phyloP scores from a whole-genome alignment of 2,113 vertebrate species.

The Oenanthe melanoleuca region DNA sequence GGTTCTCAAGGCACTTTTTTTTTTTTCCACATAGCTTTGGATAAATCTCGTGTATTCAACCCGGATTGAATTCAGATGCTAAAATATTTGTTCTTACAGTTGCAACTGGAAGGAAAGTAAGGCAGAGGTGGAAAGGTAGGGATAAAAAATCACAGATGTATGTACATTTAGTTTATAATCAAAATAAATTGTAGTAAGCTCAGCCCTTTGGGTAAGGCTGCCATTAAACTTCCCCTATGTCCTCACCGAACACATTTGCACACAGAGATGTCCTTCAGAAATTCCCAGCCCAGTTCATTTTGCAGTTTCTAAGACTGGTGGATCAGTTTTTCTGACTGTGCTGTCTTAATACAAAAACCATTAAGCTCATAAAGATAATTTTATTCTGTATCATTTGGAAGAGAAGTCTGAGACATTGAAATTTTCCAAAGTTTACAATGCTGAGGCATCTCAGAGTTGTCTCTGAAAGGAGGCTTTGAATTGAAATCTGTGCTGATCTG shows the following conservation, averaged over 20 bases:
- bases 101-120: not conserved
- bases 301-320: not conserved
- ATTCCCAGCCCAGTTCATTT: not conserved
- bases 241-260: not conserved
- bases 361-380: not conserved
- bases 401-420: not conserved
- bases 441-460: not conserved
- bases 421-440: not conserved
- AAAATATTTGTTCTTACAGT: not conserved
- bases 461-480: slow-evolving; percentile 28
- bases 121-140: not conserved
- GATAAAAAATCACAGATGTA: not conserved
- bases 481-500: not conserved
- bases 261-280: not conserved
- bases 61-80: not conserved
- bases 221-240: not conserved
- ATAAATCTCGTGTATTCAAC: not conserved
- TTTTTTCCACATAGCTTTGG: not conserved
- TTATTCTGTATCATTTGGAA: not conserved
- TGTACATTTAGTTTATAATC: not conserved
- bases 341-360: not conserved
- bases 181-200: not conserved
- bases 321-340: not conserved
- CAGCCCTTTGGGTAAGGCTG: not conserved
- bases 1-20: not conserved